Base-by-base conservation (phyloP, 2,888 invertebrate species). In the Ormyrus rosae region DNA sequence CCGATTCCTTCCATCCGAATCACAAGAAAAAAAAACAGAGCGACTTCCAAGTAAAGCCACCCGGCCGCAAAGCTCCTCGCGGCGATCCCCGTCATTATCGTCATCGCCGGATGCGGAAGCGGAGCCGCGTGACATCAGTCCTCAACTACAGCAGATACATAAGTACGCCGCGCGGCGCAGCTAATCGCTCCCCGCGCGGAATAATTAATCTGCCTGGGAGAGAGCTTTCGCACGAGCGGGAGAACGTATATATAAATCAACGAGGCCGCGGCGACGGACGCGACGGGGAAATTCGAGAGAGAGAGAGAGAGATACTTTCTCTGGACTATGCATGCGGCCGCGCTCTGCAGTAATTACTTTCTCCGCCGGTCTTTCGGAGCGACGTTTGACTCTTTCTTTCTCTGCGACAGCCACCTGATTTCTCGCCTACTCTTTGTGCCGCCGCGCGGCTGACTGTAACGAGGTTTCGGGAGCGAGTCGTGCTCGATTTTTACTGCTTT, bases 21-120 rank as follows among this genome's bases (percentile, higher is more conserved):
- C 13, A 13, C 13, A 13, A 13, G 13, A 13, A 13, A 13, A 13
- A 13, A 19, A 19, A 19, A 19, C 19, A 19, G 1, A 19, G 1
- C 19, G 19, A 19, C 19, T 19, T 19, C 19, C 19, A 1, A 19
- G 19, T 19, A 19, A 19, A 19, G 19, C 19, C 19, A 19, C 19
- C 19, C 19, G 19, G 19, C 19, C 19, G 19, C 19, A 19, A 19
- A 19, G 19, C 19, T 19, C 19, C 19, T 19, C 19, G 19, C 19
- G 19, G 19, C 19, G 19, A 13, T 74, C 50, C 9, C 64, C 64
- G 19, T 55, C 72, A 55, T 63, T 13, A 55, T 53, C 13, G 13
- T 51, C 19, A 7, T 19, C 50, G 50, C 60, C 76, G 76, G 76
- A 76, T 76, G 68, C 75, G 75, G 75, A 76, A 76, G 51, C 74